Conservation (phyloP, 2,888 invertebrate genomes). For the Mycalesis mineus region DNA sequence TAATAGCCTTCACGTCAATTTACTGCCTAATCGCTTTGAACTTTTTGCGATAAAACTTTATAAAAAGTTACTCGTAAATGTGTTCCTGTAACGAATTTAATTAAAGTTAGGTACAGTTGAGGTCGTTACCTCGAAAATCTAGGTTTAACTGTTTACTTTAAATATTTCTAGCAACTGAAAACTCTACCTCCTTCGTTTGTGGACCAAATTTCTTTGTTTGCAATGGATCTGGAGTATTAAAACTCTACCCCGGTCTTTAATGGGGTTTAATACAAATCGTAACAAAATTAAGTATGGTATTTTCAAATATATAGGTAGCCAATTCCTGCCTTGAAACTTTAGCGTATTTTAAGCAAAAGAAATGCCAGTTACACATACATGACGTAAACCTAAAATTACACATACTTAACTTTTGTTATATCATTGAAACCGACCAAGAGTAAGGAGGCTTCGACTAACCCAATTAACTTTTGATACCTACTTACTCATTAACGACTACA, state of each 20-base stretch:
- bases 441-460: neutral
- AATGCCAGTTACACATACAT: neutral
- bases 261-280: too few species aligned
- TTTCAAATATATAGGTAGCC: too few species aligned
- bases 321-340: too few species aligned
- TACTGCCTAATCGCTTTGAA: constrained; percentile 8
- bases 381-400: neutral
- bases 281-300: too few species aligned
- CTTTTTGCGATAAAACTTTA: constrained; percentile 11
- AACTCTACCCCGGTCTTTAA: too few species aligned
- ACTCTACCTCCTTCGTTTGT: too few species aligned
- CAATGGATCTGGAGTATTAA: too few species aligned
- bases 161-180: too few species aligned
- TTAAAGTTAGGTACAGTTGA: constrained; percentile 1
- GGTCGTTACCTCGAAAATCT: neutral
- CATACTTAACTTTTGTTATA: constrained; percentile 1
- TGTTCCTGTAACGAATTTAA: constrained; percentile 2
- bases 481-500: neutral
- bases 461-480: constrained; percentile 1
- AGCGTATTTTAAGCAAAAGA: neutral
- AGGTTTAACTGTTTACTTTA: too few species aligned
- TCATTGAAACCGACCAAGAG: constrained; percentile 1
- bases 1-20: constrained; percentile 20
- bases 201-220: too few species aligned
- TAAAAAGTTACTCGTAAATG: constrained; percentile 11